Percentiles rank a stretch among this genome's conserved stretches.
These are phyloP conservation scores for Pteromalus puparum DNA, from an alignment of 1,140 invertebrate genomes.

Conservation along the genomic window DNA sequence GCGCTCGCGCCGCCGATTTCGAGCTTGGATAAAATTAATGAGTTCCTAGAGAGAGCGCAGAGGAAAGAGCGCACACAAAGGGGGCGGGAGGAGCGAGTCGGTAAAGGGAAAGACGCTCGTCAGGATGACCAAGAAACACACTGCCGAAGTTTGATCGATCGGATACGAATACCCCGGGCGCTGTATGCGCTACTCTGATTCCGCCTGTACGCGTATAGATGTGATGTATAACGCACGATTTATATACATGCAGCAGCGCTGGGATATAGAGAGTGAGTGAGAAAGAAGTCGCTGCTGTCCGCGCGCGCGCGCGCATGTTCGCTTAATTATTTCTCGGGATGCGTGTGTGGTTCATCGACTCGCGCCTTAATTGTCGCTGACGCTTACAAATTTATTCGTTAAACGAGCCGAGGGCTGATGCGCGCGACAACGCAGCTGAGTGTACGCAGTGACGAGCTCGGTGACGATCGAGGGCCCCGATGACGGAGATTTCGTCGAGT, in stretches of 20 bases:
- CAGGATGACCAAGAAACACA: conserved; percentile 35
- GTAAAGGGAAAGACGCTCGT: not conserved
- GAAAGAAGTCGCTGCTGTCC: not conserved
- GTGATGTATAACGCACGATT: not conserved
- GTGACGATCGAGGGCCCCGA: no score
- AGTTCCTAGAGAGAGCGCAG: conserved; percentile 35
- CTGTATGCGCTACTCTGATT: not conserved
- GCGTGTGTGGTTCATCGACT: conserved; percentile 1
- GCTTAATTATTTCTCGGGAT: conserved; percentile 42
- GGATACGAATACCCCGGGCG: not conserved
- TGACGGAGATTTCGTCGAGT: conserved; percentile 14
- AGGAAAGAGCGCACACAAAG: not conserved
- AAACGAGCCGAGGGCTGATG: not conserved
- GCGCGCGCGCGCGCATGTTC: conserved; percentile 9
- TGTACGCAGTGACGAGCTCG: no score
- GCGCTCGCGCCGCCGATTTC: conserved; percentile 33
- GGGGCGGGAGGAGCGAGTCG: not conserved
- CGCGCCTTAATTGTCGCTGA: conserved; percentile 18
- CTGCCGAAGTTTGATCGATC: conserved; percentile 37
- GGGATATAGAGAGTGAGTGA: no score
- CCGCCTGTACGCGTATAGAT: not conserved
- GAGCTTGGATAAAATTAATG: conserved; percentile 49
- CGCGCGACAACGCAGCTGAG: no score
- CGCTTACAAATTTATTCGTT: conserved; percentile 43
- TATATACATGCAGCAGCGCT: not conserved